Evolutionary conservation across 2,113 vertebrate genomes (phyloP).

Genomic region (Pterocles orientalis): DNA sequence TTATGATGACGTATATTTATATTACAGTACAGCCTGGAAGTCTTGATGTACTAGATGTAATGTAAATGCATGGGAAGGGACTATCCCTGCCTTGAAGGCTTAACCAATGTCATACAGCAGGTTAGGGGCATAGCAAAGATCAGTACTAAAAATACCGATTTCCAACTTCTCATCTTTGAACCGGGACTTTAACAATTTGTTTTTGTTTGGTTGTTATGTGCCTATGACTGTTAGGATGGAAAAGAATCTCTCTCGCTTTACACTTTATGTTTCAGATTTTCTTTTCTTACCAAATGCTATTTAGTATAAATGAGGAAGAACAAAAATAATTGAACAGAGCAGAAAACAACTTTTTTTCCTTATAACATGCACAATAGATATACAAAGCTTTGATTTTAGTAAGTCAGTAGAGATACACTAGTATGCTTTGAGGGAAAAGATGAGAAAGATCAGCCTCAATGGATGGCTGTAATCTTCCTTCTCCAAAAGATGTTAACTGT

Average conservation of each 20-base stretch:
- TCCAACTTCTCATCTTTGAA: background rate
- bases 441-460: background rate
- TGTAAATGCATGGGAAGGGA: background rate
- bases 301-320: background rate
- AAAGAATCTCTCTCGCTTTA: background rate
- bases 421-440: background rate
- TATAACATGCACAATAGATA: background rate
- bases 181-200: background rate
- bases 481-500: background rate
- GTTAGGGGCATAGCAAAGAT: background rate
- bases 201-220: background rate
- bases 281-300: background rate
- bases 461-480: background rate
- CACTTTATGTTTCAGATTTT: background rate
- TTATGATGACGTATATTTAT: background rate
- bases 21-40: slow-evolving; percentile 11
- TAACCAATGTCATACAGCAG: background rate
- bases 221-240: background rate
- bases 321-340: background rate
- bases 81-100: background rate
- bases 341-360: background rate
- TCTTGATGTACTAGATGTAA: background rate
- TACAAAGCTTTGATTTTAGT: background rate
- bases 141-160: background rate
- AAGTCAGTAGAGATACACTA: background rate